Evolutionary conservation across 2,888 invertebrate genomes (phyloP).

Genomic region (Aphidoletes aphidimyza): DNA sequence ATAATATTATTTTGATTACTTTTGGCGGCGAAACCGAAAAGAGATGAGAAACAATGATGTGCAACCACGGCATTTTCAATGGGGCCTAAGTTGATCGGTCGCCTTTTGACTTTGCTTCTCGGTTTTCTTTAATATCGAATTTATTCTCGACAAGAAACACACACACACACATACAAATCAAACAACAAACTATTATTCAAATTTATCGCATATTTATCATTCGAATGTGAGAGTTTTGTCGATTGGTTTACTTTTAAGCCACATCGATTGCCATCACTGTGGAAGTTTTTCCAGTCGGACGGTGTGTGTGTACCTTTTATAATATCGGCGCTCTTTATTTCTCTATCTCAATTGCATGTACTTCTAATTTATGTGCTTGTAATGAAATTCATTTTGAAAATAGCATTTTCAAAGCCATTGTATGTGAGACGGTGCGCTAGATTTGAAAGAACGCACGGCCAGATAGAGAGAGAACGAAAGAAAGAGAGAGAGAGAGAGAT

Average conservation of each 20-base stretch:
- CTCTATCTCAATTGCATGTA: conserved; percentile 6
- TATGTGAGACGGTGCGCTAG: background rate
- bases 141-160: background rate
- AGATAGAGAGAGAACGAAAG: no score
- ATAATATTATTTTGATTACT: conserved; percentile 6
- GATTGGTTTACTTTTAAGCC: background rate
- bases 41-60: background rate
- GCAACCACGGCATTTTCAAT: no score
- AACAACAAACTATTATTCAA: conserved; percentile 47
- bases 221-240: conserved; percentile 12
- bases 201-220: conserved; percentile 48
- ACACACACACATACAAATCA: no score
- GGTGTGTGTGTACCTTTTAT: background rate
- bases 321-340: background rate
- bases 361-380: conserved; percentile 23
- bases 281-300: background rate
- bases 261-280: background rate
- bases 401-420: background rate
- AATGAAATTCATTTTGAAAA: conserved; percentile 41
- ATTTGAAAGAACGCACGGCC: no score
- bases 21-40: background rate
- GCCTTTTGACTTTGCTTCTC: no score
- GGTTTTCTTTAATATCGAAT: background rate
- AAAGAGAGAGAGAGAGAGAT: background rate
- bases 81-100: no score